Percentiles rank a stretch among this genome's conserved stretches.
phyloP scores from a whole-genome alignment of 2,797 vertebrate species.

The Cygnus olor region DNA sequence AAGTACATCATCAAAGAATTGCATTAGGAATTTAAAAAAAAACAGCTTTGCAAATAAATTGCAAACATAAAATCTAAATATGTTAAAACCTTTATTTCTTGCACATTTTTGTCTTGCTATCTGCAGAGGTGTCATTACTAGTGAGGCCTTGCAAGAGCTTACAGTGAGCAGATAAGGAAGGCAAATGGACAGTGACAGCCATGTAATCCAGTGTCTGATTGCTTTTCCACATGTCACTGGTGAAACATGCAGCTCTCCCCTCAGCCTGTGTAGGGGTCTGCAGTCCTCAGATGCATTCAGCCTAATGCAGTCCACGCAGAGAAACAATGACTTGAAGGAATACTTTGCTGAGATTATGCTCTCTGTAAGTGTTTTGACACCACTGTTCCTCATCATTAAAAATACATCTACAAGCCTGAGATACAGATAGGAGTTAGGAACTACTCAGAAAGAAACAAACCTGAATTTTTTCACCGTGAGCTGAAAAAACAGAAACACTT shows the following conservation, averaged over 20 bases:
- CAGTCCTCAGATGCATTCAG: neutral
- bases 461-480: neutral
- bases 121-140: conserved; percentile 5
- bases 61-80: neutral
- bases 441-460: neutral
- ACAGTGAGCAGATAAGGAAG: conserved; percentile 67
- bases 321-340: conserved; percentile 32
- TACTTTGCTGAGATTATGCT: conserved; percentile 8
- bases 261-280: neutral
- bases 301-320: neutral
- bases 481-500: neutral
- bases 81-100: neutral
- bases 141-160: conserved; percentile 36
- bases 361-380: conserved; percentile 4
- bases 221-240: conserved; percentile 73
- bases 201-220: conserved; percentile 75
- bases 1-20: neutral
- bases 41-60: neutral
- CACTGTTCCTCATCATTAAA: conserved; percentile 1
- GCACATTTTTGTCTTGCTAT: neutral
- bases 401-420: neutral
- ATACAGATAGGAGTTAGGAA: neutral
- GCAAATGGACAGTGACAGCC: conserved; percentile 76
- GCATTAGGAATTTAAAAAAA: neutral
- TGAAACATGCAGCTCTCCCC: conserved; percentile 58